These are phyloP conservation scores for Diadromus collaris DNA, from an alignment of 2,888 invertebrate species.

Conservation along the genomic window DNA sequence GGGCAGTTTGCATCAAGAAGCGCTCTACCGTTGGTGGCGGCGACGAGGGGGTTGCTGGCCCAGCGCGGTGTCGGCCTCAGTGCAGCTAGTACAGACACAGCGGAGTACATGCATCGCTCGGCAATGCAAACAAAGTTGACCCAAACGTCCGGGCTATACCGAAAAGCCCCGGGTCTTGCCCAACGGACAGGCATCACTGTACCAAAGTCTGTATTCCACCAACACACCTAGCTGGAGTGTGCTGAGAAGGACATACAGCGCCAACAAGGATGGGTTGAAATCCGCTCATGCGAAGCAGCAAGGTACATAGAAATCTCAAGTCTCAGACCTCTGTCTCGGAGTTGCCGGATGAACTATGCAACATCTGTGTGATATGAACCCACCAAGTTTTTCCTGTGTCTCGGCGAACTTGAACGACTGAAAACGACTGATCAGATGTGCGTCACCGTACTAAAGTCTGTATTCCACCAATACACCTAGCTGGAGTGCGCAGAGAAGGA, in stretches of 20 bases:
- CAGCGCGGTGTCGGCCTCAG: conserved; percentile 34
- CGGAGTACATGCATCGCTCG: conserved; percentile 72
- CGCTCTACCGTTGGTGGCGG: conserved; percentile 49
- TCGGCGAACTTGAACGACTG: not conserved
- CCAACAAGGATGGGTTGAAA: not conserved
- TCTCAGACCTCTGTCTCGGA: not conserved
- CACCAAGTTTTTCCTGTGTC: not conserved
- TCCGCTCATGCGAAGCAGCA: conserved; percentile 1
- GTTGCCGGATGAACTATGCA: not conserved
- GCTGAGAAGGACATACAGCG: conserved; percentile 7
- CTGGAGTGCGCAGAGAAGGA: conserved; percentile 2
- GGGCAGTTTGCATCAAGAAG: conserved; percentile 79
- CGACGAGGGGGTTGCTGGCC: not conserved
- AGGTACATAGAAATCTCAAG: conserved; percentile 40
- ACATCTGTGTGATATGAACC: not conserved
- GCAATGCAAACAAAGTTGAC: conserved; percentile 79
- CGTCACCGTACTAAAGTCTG: conserved; percentile 38
- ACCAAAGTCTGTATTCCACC: conserved; percentile 41
- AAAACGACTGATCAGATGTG: not conserved
- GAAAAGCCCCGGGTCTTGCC: conserved; percentile 49
- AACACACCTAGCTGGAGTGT: conserved; percentile 10
- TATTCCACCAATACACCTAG: conserved; percentile 20
- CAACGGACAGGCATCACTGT: conserved; percentile 20
- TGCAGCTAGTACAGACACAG: conserved; percentile 52
- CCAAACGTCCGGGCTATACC: conserved; percentile 72